Evolutionary conservation across 1,140 invertebrate genomes (phyloP).

Genomic region (Lethrus apterus): DNA sequence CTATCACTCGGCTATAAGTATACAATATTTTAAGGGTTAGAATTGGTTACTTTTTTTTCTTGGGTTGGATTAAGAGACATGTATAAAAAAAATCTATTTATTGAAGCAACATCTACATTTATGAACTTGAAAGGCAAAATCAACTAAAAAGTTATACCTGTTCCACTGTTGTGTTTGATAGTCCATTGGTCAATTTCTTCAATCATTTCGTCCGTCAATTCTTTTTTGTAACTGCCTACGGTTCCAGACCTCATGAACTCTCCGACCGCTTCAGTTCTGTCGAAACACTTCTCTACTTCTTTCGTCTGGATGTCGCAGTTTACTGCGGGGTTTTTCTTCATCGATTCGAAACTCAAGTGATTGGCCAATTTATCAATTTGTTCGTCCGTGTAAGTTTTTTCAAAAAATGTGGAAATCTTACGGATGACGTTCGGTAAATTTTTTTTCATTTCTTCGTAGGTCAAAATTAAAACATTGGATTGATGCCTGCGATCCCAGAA

Average conservation of each 20-base stretch:
- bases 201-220: conserved; percentile 2
- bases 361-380: conserved; percentile 46
- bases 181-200: not conserved
- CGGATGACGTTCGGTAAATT: conserved; percentile 53
- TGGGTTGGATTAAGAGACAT: no score
- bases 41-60: no score
- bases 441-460: conserved; percentile 61
- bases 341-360: conserved; percentile 57
- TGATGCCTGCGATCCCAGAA: conserved; percentile 51
- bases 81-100: no score
- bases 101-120: no score
- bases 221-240: not conserved
- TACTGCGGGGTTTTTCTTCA: conserved; percentile 62
- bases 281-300: not conserved
- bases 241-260: conserved; percentile 2
- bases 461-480: conserved; percentile 53
- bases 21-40: no score
- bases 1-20: no score
- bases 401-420: conserved; percentile 52
- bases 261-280: not conserved
- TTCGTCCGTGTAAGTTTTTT: conserved; percentile 43
- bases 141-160: no score
- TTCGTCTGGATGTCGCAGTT: conserved; percentile 46
- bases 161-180: not conserved
- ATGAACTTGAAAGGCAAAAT: no score